These are phyloP conservation scores for Dasypolia templi DNA, from an alignment of 2,888 invertebrate species.

Conservation along the genomic window DNA sequence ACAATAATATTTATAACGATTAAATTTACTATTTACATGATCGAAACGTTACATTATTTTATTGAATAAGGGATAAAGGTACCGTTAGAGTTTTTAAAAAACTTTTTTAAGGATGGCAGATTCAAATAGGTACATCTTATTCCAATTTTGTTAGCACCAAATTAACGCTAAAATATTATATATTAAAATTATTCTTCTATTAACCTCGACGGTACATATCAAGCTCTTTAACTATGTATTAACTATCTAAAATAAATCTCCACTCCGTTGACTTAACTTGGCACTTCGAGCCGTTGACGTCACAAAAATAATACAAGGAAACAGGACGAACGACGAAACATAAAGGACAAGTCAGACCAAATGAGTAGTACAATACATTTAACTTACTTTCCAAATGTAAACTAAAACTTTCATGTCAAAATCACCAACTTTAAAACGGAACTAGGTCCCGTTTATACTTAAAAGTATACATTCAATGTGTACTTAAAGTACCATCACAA, in stretches of 20 bases:
- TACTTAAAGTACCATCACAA: constrained; percentile 86
- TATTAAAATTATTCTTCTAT: neutral
- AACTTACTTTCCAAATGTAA: constrained; percentile 22
- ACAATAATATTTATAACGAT: constrained; percentile 53
- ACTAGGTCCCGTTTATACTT: constrained; percentile 79
- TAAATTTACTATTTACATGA: constrained; percentile 34
- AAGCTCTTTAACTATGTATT: constrained; percentile 25
- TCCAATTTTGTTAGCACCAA: constrained; percentile 6
- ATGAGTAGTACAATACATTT: constrained; percentile 37
- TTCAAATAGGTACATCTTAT: neutral
- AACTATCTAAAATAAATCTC: constrained; percentile 37
- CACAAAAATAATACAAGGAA: constrained; percentile 25
- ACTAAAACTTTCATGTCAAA: constrained; percentile 34
- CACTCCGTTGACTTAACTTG: constrained; percentile 57
- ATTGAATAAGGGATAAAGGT: neutral
- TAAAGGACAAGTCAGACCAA: constrained; percentile 55
- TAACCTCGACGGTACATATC: constrained; percentile 23
- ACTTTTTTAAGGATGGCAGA: too few species aligned
- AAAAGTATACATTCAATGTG: constrained; percentile 69
- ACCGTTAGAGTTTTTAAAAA: too few species aligned
- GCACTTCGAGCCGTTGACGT: constrained; percentile 31
- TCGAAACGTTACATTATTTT: constrained; percentile 20
- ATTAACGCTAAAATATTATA: neutral
- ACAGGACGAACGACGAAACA: constrained; percentile 29
- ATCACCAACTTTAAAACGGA: constrained; percentile 63